Conservation (phyloP, 2,888 invertebrate genomes). For the Rugalucina vietnamica region DNA sequence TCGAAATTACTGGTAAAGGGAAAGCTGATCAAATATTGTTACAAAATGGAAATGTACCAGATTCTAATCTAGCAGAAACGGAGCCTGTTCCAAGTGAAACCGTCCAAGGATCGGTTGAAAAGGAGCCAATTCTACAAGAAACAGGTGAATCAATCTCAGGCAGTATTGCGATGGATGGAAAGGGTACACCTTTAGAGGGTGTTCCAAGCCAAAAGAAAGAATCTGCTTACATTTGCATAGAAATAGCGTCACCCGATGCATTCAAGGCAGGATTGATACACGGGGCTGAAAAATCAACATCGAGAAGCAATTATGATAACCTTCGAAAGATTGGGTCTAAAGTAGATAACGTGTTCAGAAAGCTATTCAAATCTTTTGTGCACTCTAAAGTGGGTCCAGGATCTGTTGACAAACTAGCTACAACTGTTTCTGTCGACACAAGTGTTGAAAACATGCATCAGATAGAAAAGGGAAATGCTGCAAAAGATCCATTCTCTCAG, state of each 20-base stretch:
- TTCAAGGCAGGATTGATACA: neutral
- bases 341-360: neutral
- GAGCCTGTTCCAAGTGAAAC: too few species aligned
- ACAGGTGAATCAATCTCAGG: too few species aligned
- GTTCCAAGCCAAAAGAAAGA: too few species aligned
- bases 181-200: too few species aligned
- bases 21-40: too few species aligned
- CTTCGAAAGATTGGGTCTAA: neutral
- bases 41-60: too few species aligned
- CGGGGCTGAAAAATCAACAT: neutral
- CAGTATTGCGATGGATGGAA: too few species aligned
- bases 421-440: neutral
- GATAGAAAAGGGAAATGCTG: neutral
- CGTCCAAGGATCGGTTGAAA: too few species aligned
- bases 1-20: too few species aligned
- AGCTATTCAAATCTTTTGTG: neutral
- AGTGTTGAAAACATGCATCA: neutral
- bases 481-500: neutral
- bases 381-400: neutral
- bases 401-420: neutral
- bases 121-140: too few species aligned
- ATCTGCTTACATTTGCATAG: neutral
- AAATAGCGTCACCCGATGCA: neutral
- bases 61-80: too few species aligned
- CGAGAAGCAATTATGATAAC: neutral